A percentile compares a stretch with the other conserved stretches of the same genome.
Conservation (phyloP, 2,113 vertebrate species). For the Sigmodon hispidus region DNA sequence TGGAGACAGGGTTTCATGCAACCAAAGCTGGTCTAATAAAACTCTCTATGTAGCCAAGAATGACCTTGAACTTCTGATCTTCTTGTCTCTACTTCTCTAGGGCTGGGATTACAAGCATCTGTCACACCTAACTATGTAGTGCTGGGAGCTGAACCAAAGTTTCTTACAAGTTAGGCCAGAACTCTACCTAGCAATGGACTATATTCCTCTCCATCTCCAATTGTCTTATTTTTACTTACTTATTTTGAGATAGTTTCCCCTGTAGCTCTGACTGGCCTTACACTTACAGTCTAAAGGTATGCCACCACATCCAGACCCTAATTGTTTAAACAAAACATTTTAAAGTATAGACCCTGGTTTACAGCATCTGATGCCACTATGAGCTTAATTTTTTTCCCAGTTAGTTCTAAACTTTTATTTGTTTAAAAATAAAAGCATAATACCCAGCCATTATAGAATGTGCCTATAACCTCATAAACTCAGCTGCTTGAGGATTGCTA, state of each 20-base stretch:
- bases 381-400: not conserved
- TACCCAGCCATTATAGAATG: too few species aligned
- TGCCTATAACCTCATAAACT: not conserved
- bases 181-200: too few species aligned
- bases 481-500: not conserved
- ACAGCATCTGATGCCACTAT: not conserved
- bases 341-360: not conserved
- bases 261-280: not conserved
- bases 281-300: not conserved
- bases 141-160: not conserved
- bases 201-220: not conserved
- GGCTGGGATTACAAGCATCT: not conserved
- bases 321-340: not conserved
- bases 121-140: too few species aligned
- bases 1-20: not conserved
- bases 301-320: not conserved
- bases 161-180: not conserved
- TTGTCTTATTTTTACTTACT: not conserved
- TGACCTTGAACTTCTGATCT: not conserved
- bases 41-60: not conserved
- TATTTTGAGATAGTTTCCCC: not conserved
- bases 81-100: not conserved
- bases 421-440: slow-evolving; percentile 2
- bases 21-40: not conserved
- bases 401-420: not conserved